Percentiles rank a stretch among this genome's conserved stretches.
phyloP scores from a whole-genome alignment of 2,797 vertebrate species.

The Microctenopoma lineatum region DNA sequence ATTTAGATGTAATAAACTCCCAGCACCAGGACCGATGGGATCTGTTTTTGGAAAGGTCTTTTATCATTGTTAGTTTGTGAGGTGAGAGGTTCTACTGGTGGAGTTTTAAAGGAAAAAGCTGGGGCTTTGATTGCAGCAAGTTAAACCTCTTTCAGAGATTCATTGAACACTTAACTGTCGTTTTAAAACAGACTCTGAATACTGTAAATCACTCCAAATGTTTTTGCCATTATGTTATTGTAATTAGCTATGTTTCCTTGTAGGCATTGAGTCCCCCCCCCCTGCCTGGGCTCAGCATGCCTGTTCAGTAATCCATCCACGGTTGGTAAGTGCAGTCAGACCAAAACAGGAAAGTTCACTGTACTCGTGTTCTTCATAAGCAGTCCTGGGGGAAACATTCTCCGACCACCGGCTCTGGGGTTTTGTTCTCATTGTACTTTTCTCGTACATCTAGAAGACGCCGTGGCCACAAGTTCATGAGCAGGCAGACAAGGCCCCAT shows the following conservation, averaged over 20 bases:
- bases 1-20: no score
- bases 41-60: no score
- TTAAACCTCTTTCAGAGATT: no score
- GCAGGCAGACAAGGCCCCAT: constrained; percentile 87
- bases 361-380: constrained; percentile 67
- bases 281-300: background rate
- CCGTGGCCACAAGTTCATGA: constrained; percentile 88
- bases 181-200: no score
- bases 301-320: constrained; percentile 1
- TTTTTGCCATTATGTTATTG: background rate
- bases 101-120: no score
- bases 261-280: background rate
- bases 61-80: no score
- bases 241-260: background rate
- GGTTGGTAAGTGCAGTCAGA: constrained; percentile 1
- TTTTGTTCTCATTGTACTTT: constrained; percentile 82
- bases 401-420: constrained; percentile 66
- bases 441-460: constrained; percentile 87
- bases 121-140: no score
- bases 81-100: no score
- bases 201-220: no score
- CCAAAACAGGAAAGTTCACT: background rate
- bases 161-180: no score
- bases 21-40: no score
- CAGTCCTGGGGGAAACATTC: constrained; percentile 84